phyloP scores from a whole-genome alignment of 1,140 invertebrate genomes.

The Phymastichus coffea region DNA sequence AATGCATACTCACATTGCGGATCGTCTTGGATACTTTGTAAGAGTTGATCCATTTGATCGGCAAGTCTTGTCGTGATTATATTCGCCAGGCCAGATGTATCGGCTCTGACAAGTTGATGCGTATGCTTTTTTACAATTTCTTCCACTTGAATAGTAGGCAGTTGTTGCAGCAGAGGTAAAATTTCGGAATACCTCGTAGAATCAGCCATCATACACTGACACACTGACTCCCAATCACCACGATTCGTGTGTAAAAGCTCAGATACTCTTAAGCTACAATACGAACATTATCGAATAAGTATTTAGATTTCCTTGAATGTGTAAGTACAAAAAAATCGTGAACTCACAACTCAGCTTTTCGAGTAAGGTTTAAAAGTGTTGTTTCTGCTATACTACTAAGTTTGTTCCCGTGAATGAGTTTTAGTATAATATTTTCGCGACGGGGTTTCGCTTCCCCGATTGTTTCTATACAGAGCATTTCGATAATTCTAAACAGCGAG shows the following conservation, averaged over 20 bases:
- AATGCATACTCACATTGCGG: constrained; percentile 61
- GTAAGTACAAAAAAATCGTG: no score
- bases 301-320: no score
- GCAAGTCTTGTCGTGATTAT: constrained; percentile 41
- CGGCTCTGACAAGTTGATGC: constrained; percentile 37
- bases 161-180: constrained; percentile 47
- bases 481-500: constrained; percentile 53
- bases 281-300: background rate
- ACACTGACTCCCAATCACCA: constrained; percentile 52
- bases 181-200: constrained; percentile 43
- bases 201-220: constrained; percentile 48
- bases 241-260: constrained; percentile 47
- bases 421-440: constrained; percentile 77
- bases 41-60: constrained; percentile 40
- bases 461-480: constrained; percentile 58
- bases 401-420: constrained; percentile 71
- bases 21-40: constrained; percentile 49
- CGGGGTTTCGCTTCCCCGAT: constrained; percentile 64
- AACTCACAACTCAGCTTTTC: constrained; percentile 67
- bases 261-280: constrained; percentile 47
- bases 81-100: constrained; percentile 40
- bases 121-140: constrained; percentile 39
- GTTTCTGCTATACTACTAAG: constrained; percentile 61
- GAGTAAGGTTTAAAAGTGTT: constrained; percentile 61
- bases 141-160: constrained; percentile 42